Percentiles rank a stretch among this genome's conserved stretches.
phyloP scores from a whole-genome alignment of 1,140 invertebrate species.

The Leptoteleia sp. region DNA sequence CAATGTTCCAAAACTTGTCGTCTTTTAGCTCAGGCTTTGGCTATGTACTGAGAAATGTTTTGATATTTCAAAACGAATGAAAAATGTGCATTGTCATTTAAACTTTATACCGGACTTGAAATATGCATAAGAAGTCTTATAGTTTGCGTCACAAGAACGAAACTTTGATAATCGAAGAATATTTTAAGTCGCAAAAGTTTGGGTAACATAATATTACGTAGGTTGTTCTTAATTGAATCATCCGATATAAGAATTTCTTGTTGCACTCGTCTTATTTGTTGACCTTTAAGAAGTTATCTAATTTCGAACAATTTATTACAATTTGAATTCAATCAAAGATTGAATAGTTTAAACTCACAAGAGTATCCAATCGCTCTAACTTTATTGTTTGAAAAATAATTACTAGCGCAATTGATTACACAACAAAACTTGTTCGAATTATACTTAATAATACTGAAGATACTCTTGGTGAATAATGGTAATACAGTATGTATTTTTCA shows the following conservation, averaged over 20 bases:
- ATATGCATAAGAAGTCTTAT: no score
- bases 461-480: no score
- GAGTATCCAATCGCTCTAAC: neutral
- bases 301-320: slow-evolving; percentile 4
- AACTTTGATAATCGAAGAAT: no score
- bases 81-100: neutral
- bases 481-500: neutral
- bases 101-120: neutral
- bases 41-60: neutral
- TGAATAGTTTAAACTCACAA: neutral
- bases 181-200: neutral
- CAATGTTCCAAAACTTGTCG: no score
- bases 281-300: slow-evolving; percentile 16
- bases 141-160: no score
- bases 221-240: slow-evolving; percentile 12
- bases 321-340: neutral
- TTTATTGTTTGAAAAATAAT: no score
- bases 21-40: neutral
- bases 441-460: no score
- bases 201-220: slow-evolving; percentile 1
- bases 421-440: no score
- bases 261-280: slow-evolving; percentile 12
- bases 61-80: neutral
- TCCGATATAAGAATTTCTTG: slow-evolving; percentile 1
- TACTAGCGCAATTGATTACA: no score